A percentile compares a stretch with the other conserved stretches of the same genome.
phyloP scores from a whole-genome alignment of 2,888 invertebrate genomes.

The Blomia tropicalis region DNA sequence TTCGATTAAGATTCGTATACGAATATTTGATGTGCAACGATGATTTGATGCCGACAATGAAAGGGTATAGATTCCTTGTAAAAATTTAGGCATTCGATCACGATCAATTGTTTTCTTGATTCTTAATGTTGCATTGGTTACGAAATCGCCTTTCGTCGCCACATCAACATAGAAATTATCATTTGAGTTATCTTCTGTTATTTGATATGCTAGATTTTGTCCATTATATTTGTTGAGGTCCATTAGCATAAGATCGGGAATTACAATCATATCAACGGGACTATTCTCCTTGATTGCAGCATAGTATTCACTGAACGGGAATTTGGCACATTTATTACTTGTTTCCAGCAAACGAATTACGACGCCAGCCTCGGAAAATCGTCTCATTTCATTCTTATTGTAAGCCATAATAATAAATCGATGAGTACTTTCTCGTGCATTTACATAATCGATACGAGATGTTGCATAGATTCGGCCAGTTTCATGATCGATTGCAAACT shows the following conservation, averaged over 20 bases:
- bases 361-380: slow-evolving; percentile 29
- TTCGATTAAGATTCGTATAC: slow-evolving; percentile 31
- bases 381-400: slow-evolving; percentile 28
- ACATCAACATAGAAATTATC: slow-evolving; percentile 31
- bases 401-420: slow-evolving; percentile 31
- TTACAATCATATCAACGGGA: slow-evolving; percentile 29
- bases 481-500: slow-evolving; percentile 31
- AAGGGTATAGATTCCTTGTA: slow-evolving; percentile 31
- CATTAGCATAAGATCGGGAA: slow-evolving; percentile 31
- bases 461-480: slow-evolving; percentile 33
- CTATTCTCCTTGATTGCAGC: slow-evolving; percentile 31
- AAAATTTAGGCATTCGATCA: slow-evolving; percentile 31
- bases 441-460: slow-evolving; percentile 30
- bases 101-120: slow-evolving; percentile 31
- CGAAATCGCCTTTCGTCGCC: slow-evolving; percentile 2
- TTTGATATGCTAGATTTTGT: slow-evolving; percentile 31
- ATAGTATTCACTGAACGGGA: slow-evolving; percentile 32
- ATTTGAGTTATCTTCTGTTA: slow-evolving; percentile 31
- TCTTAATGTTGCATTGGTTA: slow-evolving; percentile 28
- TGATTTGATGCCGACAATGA: slow-evolving; percentile 30
- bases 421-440: slow-evolving; percentile 28
- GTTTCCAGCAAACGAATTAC: slow-evolving; percentile 29
- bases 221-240: slow-evolving; percentile 30
- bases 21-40: slow-evolving; percentile 30
- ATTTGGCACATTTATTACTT: slow-evolving; percentile 31